These are phyloP conservation scores for Sinella curviseta DNA, from an alignment of 1,140 invertebrate genomes.

Conservation along the genomic window DNA sequence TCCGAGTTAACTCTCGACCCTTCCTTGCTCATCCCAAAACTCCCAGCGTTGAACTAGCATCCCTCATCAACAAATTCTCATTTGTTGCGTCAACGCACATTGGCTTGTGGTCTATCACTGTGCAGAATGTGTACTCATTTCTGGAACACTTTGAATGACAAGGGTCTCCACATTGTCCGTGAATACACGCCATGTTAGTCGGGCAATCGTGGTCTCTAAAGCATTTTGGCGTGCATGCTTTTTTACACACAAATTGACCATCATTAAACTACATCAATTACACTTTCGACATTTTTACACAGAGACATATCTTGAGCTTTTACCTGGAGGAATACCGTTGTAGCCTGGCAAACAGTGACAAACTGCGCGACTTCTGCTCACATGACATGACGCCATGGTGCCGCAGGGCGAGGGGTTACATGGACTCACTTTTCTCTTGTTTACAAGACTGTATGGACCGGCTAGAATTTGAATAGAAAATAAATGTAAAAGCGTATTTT, in stretches of 20 bases:
- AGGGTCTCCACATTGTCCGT: slow-evolving; percentile 46
- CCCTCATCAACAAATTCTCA: slow-evolving; percentile 43
- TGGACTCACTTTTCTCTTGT: slow-evolving; percentile 31
- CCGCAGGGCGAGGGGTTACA: slow-evolving; percentile 46
- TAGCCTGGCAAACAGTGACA: slow-evolving; percentile 48
- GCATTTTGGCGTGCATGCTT: slow-evolving; percentile 48
- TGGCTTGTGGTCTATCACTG: slow-evolving; percentile 48
- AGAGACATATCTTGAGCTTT: too few species aligned
- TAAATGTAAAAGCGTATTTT: neutral
- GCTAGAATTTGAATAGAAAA: slow-evolving; percentile 5
- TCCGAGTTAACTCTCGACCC: neutral
- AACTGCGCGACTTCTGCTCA: slow-evolving; percentile 46
- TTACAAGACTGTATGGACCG: slow-evolving; percentile 49
- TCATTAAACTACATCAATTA: too few species aligned
- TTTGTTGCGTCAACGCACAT: slow-evolving; percentile 49
- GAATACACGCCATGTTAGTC: slow-evolving; percentile 45
- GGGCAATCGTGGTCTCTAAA: slow-evolving; percentile 49
- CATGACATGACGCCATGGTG: slow-evolving; percentile 48
- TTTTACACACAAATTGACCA: too few species aligned
- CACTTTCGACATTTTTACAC: too few species aligned
- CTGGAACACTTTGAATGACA: slow-evolving; percentile 48
- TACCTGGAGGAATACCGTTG: slow-evolving; percentile 48
- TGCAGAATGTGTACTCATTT: slow-evolving; percentile 49
- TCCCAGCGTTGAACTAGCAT: slow-evolving; percentile 17
- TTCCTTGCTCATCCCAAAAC: neutral